Conservation (phyloP, 2,888 invertebrate genomes). For the Diarsia brunnea region DNA sequence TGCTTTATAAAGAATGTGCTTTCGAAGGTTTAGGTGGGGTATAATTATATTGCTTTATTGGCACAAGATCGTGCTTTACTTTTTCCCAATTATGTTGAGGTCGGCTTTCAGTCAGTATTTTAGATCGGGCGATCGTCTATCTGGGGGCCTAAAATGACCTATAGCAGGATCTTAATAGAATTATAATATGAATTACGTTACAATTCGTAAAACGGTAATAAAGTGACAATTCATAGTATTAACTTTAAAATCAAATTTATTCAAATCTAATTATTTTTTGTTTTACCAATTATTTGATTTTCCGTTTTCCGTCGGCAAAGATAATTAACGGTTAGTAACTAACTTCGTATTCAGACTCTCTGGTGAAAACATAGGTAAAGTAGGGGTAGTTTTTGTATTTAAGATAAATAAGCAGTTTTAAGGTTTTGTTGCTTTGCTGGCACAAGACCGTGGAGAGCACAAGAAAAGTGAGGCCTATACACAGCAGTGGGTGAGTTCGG, state of each 20-base stretch:
- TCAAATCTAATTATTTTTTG: background rate
- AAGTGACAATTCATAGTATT: no score
- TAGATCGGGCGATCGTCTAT: background rate
- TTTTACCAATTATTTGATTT: background rate
- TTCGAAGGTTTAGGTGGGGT: background rate
- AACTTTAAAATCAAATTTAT: no score
- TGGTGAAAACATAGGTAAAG: background rate
- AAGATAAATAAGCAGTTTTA: background rate
- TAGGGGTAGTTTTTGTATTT: background rate
- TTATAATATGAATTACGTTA: no score
- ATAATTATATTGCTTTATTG: background rate
- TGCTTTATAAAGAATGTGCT: background rate
- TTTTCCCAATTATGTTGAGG: background rate
- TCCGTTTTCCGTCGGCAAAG: slow-evolving; percentile 22
- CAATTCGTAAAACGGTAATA: no score
- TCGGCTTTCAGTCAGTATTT: background rate
- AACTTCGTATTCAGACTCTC: no score
- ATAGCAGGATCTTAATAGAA: no score
- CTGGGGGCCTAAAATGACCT: background rate
- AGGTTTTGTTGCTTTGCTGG: no score
- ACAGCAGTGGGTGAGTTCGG: no score
- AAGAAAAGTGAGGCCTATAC: no score
- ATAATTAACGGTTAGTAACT: background rate
- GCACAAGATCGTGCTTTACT: background rate
- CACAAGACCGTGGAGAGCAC: no score